A percentile compares a stretch with the other conserved stretches of the same genome.
Conservation (phyloP, 2,888 invertebrate species). For the Meteorus colon region DNA sequence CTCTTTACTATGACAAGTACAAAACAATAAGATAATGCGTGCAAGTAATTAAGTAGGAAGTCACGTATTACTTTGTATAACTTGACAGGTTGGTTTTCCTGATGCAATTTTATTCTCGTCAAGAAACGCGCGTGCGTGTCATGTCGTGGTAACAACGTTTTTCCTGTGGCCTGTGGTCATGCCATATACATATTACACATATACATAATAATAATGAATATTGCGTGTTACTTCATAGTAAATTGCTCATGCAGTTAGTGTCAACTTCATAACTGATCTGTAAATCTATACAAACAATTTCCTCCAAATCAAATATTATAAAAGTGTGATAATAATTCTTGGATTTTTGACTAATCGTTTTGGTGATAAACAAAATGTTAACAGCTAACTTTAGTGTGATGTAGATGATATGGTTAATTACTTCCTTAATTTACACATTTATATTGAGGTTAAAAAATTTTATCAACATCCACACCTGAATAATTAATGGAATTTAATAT, state of each 20-base stretch:
- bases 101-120: conserved; percentile 43
- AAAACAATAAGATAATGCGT: conserved; percentile 6
- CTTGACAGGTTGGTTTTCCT: conserved; percentile 17
- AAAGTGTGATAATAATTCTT: no score
- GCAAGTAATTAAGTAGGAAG: conserved; percentile 22
- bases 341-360: no score
- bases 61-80: conserved; percentile 30
- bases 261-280: background rate
- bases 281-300: background rate
- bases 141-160: conserved; percentile 40
- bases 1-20: background rate
- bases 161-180: conserved; percentile 39
- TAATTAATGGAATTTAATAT: no score
- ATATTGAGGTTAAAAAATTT: no score
- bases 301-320: background rate
- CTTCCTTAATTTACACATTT: no score
- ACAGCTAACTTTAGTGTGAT: no score
- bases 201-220: conserved; percentile 15
- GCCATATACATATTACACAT: conserved; percentile 14
- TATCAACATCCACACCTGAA: no score
- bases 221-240: background rate
- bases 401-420: no score
- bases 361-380: no score
- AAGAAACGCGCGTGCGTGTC: conserved; percentile 39
- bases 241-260: background rate